phyloP scores from a whole-genome alignment of 2,888 invertebrate genomes.

The Scaptomyza polygonia region DNA sequence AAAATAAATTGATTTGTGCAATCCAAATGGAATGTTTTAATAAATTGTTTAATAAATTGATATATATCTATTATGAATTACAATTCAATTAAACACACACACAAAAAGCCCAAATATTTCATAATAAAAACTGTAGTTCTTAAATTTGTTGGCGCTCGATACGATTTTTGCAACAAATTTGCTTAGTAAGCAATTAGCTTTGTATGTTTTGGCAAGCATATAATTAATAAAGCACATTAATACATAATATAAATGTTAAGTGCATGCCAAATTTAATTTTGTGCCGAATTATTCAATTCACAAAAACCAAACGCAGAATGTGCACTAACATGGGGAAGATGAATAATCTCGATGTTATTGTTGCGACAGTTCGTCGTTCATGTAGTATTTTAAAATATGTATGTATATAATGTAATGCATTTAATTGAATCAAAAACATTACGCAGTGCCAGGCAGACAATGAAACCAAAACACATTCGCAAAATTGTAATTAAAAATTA shows the following conservation, averaged over 20 bases:
- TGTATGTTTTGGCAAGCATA: slow-evolving; percentile 18
- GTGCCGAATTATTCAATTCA: slow-evolving; percentile 48
- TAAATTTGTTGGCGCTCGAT: neutral
- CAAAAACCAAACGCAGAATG: neutral
- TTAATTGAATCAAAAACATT: slow-evolving; percentile 64
- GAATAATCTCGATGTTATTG: slow-evolving; percentile 1
- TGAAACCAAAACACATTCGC: slow-evolving; percentile 13
- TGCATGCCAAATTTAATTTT: slow-evolving; percentile 51
- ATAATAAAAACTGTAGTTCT: neutral
- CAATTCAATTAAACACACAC: neutral
- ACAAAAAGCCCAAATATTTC: slow-evolving; percentile 2
- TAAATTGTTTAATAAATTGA: neutral
- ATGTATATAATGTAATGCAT: slow-evolving; percentile 42
- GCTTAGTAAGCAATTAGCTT: slow-evolving; percentile 51
- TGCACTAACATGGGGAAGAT: slow-evolving; percentile 25
- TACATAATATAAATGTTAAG: slow-evolving; percentile 39
- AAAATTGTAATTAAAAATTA: slow-evolving; percentile 64
- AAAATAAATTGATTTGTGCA: slow-evolving; percentile 6
- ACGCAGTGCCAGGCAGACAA: slow-evolving; percentile 40
- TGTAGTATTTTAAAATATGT: neutral
- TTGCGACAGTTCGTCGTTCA: slow-evolving; percentile 3
- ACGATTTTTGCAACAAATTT: slow-evolving; percentile 3
- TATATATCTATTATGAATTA: neutral
- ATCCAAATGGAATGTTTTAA: neutral
- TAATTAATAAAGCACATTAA: slow-evolving; percentile 24